Evolutionary conservation across 2,888 invertebrate species (phyloP).

Genomic region (Alcis repandata): DNA sequence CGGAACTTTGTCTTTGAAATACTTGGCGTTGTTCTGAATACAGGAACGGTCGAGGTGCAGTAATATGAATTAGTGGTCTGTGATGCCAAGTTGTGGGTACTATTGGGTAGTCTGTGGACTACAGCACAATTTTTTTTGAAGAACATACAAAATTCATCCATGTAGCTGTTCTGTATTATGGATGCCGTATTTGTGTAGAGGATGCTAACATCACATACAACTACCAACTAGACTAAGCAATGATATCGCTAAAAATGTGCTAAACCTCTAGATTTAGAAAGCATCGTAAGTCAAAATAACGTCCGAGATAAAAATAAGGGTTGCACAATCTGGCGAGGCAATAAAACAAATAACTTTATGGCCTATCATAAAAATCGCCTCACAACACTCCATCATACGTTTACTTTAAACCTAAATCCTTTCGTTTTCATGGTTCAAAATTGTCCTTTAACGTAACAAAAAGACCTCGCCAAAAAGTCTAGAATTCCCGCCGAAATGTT

Average conservation of each 20-base stretch:
- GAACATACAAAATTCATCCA: no score
- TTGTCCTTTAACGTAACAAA: neutral
- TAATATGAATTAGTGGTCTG: conserved; percentile 15
- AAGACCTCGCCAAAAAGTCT: conserved; percentile 16
- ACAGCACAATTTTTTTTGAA: no score
- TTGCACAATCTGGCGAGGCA: conserved; percentile 16
- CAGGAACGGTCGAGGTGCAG: conserved; percentile 12
- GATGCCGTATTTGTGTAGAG: neutral
- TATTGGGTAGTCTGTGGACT: neutral
- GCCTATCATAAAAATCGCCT: conserved; percentile 14
- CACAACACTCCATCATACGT: conserved; percentile 6
- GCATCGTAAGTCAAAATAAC: conserved; percentile 5
- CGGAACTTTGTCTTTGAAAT: conserved; percentile 38
- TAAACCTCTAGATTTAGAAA: neutral
- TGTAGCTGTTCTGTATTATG: no score
- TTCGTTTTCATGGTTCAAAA: conserved; percentile 4
- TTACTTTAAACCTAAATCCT: conserved; percentile 3
- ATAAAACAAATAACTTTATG: conserved; percentile 26
- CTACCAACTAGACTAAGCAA: neutral
- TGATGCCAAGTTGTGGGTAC: neutral
- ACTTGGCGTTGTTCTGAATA: conserved; percentile 10
- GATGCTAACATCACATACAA: no score
- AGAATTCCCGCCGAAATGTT: conserved; percentile 7
- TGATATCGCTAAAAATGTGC: neutral
- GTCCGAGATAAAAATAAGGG: conserved; percentile 11